phyloP scores from a whole-genome alignment of 2,113 vertebrate species.

The Silurus glanis region DNA sequence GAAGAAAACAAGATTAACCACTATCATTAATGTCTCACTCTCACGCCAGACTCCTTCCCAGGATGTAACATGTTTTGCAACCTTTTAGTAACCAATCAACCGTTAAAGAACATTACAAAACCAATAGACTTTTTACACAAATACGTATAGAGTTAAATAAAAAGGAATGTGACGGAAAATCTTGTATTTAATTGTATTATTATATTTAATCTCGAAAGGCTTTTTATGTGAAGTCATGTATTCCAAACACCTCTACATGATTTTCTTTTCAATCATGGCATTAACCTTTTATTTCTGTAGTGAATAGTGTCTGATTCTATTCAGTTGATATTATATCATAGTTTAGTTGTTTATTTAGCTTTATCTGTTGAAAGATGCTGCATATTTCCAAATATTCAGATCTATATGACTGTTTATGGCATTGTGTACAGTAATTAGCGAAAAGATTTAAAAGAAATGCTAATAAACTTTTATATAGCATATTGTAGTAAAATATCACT shows the following conservation, averaged over 20 bases:
- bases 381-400: not conserved
- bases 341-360: not conserved
- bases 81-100: not conserved
- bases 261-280: not conserved
- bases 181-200: not conserved
- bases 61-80: not conserved
- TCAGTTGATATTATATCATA: not conserved
- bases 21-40: not conserved
- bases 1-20: conserved; percentile 16
- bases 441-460: too few species aligned
- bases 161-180: not conserved
- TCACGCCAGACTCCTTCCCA: not conserved
- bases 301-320: not conserved
- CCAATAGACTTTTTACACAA: not conserved
- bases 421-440: not conserved
- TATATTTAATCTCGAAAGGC: not conserved
- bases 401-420: not conserved
- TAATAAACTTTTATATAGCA: too few species aligned
- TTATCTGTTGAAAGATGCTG: not conserved
- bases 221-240: conserved; percentile 15
- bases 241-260: not conserved
- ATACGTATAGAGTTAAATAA: not conserved
- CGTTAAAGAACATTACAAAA: not conserved
- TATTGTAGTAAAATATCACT: too few species aligned
- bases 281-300: not conserved